Evolutionary conservation across 2,888 invertebrate genomes (phyloP), one percentile per base, ranked within the genome.

Genomic region (Eumerus sabulonum): DNA sequence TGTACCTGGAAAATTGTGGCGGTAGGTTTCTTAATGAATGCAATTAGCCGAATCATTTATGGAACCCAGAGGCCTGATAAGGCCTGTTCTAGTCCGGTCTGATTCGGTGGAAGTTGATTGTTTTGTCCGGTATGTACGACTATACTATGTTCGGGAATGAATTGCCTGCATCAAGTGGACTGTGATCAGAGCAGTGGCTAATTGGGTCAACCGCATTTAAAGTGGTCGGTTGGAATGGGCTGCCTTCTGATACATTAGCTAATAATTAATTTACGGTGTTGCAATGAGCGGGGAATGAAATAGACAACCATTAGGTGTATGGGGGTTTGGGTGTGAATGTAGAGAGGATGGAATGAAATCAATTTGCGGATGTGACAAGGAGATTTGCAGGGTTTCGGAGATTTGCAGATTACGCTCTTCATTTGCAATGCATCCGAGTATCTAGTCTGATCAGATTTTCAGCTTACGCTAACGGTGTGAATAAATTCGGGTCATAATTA

Each of bases 11-110:
- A 48, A 68, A 53, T 27, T 79, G 79, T 60, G 27, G 7, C 27
- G 79, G 79, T 79, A 40, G 68, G 63, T 74, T 79, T 79, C 79
- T 79, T 79, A 74, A 79, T 79, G 79, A 79, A 79, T 79, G 79
- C 79, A 79, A 79, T 79, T 79, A 79, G 74, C 64, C 74, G 74
- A 79, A 74, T 79, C 79, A 79, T 79, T 79, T 79, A 79, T 74
- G 74, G 74, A 68, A 54, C 74, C 77, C 48, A 27, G 74, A 79
- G 64, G 59, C 74, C 77, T 48, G 27, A 7, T 27, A 68, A 79
- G 64, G 59, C 74, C 77, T 48, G 27, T 2, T 27, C 27, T 27
- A 7, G 27, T 27, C 27, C 3, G 27, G 27, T 27, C 3, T 27
- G 27, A n/a, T n/a, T n/a, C 7, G 7, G 27, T 27, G 2, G 27